phyloP scores from a whole-genome alignment of 2,888 invertebrate species.

The Erpobdella octoculata region DNA sequence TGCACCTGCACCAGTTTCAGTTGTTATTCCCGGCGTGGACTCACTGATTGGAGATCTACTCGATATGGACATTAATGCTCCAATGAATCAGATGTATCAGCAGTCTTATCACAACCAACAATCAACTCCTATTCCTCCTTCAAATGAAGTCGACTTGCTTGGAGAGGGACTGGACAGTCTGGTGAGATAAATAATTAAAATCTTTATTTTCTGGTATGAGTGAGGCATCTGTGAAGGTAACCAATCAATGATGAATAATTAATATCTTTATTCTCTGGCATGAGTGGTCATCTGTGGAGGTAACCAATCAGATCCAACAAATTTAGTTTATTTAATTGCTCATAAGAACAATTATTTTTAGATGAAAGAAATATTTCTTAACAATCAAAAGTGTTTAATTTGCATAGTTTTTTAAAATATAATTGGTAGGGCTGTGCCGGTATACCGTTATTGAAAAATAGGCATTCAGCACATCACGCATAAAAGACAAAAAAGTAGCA shows the following conservation, averaged over 20 bases:
- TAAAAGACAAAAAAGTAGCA: too few relatives aligned
- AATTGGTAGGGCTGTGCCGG: too few relatives aligned
- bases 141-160: slow-evolving; percentile 61
- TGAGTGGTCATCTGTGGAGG: too few relatives aligned
- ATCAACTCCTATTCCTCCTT: slow-evolving; percentile 46
- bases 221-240: background rate
- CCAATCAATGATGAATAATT: background rate
- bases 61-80: slow-evolving; percentile 82
- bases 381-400: too few relatives aligned
- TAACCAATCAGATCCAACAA: background rate
- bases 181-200: too few relatives aligned
- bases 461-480: too few relatives aligned
- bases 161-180: slow-evolving; percentile 83
- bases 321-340: background rate
- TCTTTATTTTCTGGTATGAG: background rate
- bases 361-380: too few relatives aligned
- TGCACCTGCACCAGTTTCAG: slow-evolving; percentile 48
- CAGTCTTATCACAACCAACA: slow-evolving; percentile 47
- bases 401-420: too few relatives aligned
- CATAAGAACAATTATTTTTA: too few relatives aligned
- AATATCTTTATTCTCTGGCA: background rate
- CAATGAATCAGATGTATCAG: slow-evolving; percentile 41
- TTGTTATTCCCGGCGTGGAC: slow-evolving; percentile 70
- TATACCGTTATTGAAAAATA: too few relatives aligned
- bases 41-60: slow-evolving; percentile 91